Evolutionary conservation across 2,113 vertebrate genomes (phyloP), one percentile per base, ranked within the genome.

Genomic region (Petrocephalus microphthalmus): DNA sequence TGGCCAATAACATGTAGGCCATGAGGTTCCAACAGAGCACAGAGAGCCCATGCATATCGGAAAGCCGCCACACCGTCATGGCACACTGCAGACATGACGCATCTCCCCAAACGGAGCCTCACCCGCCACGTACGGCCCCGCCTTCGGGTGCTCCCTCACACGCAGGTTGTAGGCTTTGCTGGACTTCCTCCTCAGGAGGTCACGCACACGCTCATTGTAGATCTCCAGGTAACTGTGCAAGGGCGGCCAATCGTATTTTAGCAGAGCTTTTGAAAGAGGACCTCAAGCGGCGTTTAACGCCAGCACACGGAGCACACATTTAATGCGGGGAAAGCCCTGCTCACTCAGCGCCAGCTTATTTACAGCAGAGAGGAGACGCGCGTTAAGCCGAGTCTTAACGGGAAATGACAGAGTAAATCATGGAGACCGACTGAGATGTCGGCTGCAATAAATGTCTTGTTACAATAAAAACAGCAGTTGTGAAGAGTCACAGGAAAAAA

Each of bases 91-190:
- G 29, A 17, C 53, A 42, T 57, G 8, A 45, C 5, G 54, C 10
- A 22, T 64, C n/a, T 20, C 7, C 15, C 42, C 54, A 47, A 51
- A 85, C 4, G 54, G 2, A 74, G 20, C 1, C 94, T 94, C 93
- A 98, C 97, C 98, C 90, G 99, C 98, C 7, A 99, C 98, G 1
- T 99, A 99, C 0, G 98, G 98, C 0, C 98, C 98, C 37, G 98
- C 97, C 89, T 98, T 99, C 0, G 98, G 98, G 88, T 99, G 98
- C 83, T 99, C 98, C 64, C 98, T 90, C 84, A 99, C 98, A 81
- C 98, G 94, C 90, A 99, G 95, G 93, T 99, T 99, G 92, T 96
- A 98, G 0, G 96, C 98, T 94, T 99, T 97, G 0, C 96, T 97
- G 90, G 98, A 97, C 56, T 99, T 99, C 91, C 97, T 95, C 90